Evolutionary conservation across 2,113 vertebrate genomes (phyloP), one percentile per base, ranked within the genome.

Genomic region (Tylochromis polylepis): DNA sequence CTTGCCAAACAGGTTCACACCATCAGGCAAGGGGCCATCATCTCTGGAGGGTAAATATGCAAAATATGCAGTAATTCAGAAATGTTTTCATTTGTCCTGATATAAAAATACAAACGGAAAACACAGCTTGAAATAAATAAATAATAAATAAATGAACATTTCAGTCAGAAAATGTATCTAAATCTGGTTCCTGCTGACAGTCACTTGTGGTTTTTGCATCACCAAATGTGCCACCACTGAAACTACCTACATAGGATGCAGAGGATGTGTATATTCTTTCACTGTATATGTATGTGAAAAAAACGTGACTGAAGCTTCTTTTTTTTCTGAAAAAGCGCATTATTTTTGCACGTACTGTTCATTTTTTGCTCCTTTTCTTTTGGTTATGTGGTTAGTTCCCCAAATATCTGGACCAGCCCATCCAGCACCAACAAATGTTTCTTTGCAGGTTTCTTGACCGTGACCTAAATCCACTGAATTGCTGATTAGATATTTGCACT

Each of bases 21-120:
- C 90, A 3, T 92, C 84, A 57, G 95, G 92, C 59, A 96, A 83
- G 14, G 85, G 82, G 15, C 82, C 78, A 2, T 72, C 83, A 41
- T 95, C 94, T 86, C 95, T 95, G 8, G 1, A 84, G 7, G 58
- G 49, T 5, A 75, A 22, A 77, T 4, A 53, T 5, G 72, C 22
- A 79, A 60, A 24, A 22, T 8, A 77, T 27, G 65, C 65, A 72
- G 3, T 2, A 46, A 46, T 31, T 46, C 9, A 79, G 0, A 12
- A 53, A n/a, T 80, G 11, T 43, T 72, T 77, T 20, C 46, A 31
- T 53, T 10, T 67, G 22, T 51, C 65, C 55, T 27, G 62, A 59
- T 15, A 24, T 49, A 4, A 11, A 89, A 59, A 70, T 36, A 5
- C 20, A 4, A 22, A 27, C 77, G 3, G 3, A 41, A 86, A 83